These are phyloP conservation scores for Melanchra persicariae DNA, from an alignment of 2,888 invertebrate species.

Conservation along the genomic window DNA sequence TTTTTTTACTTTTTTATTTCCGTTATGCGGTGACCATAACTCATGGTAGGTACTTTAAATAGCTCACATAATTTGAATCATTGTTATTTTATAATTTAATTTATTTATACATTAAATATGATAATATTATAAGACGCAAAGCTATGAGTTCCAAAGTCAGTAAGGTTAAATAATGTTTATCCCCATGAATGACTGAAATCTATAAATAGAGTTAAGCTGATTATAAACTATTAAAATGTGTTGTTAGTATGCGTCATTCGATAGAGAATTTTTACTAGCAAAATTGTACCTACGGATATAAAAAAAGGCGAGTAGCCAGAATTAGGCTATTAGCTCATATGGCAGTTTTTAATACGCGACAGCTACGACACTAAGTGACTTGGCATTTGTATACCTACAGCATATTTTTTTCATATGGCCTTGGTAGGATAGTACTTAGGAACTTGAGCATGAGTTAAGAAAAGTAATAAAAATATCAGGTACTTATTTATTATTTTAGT, in stretches of 20 bases:
- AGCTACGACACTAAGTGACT: constrained; percentile 2
- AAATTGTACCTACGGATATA: background rate
- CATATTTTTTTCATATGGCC: background rate
- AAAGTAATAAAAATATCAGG: background rate
- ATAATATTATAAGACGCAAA: constrained; percentile 24
- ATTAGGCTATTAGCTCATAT: constrained; percentile 22
- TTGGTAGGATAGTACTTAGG: background rate
- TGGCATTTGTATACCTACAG: background rate
- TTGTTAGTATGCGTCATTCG: constrained; percentile 39
- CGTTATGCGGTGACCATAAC: background rate
- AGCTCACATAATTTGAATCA: constrained; percentile 47
- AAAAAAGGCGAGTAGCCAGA: background rate
- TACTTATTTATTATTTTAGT: background rate
- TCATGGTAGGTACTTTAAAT: background rate
- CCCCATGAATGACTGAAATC: constrained; percentile 25
- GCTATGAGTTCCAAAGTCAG: constrained; percentile 27
- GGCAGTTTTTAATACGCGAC: constrained; percentile 8
- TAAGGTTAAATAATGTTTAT: constrained; percentile 41
- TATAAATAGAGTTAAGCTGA: constrained; percentile 36
- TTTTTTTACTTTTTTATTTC: background rate
- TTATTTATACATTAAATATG: constrained; percentile 11
- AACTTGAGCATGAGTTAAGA: no score
- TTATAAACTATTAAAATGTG: constrained; percentile 23
- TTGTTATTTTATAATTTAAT: constrained; percentile 8
- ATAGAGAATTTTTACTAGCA: constrained; percentile 35